Evolutionary conservation across 35 echinoderm and acorn worm species (phyloP), one percentile per base, ranked within the genome.

Genomic region (Apostichopus japonicus): DNA sequence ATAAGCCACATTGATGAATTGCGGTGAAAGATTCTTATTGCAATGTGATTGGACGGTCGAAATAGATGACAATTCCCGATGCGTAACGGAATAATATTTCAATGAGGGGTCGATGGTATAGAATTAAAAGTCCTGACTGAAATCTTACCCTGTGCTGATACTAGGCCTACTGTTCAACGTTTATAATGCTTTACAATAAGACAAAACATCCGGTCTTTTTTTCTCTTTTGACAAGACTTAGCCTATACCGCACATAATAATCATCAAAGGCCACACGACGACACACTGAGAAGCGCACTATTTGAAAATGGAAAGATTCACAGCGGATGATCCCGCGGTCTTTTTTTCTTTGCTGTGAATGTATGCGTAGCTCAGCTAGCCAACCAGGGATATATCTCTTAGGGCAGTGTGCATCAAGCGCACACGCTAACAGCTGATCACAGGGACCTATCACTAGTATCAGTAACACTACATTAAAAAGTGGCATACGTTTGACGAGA

Each of bases 21-120:
- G 81, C 54, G 81, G 81, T 84, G 81, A 84, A 84, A 5, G 55
- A 84, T 57, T 75, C n/a, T 13, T 84, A 84, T 84, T 84, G 81
- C 81, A 23, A 84, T 84, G 81, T 84, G 81, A 84, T 84, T 84
- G 81, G 81, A 55, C 56, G 56, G 81, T 22, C 81, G 55, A 23
- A 17, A 5, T 4, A 84, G 81, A 84, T 84, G 61, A 84, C 81
- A 54, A 58, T 84, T 84, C 55, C 81, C 21, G 78, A 33, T 33
- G 81, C 81, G 81, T 84, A 84, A 84, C 81, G 81, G 17, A 19
- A 84, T 84, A 53, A 84, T 54, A 84, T 84, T 44, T 6, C 81
- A 80, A 57, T 84, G n/a, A 84, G 55, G 56, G 54, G 81, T 84
- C 81, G 57, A 24, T 84, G 71, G 71, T 75, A 75, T 23, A 44